Evolutionary conservation across 2,888 invertebrate species (phyloP).

Genomic region (Drosophila phalerata): DNA sequence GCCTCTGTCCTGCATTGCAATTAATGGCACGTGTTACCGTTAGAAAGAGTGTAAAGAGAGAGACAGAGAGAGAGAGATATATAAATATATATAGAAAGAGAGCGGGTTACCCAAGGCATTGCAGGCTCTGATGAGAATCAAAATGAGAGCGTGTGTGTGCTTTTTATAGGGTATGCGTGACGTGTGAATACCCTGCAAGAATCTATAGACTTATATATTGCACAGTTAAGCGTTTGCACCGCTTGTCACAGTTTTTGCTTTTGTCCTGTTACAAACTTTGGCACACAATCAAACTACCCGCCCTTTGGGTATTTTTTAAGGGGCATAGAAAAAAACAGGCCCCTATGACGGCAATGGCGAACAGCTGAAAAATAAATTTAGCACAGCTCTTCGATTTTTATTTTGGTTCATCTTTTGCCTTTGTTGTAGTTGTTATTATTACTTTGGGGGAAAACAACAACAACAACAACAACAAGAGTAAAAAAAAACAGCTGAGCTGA

Average conservation of each 20-base stretch:
- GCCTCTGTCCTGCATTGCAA: constrained; percentile 40
- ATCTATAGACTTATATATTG: not conserved
- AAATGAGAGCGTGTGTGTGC: constrained; percentile 19
- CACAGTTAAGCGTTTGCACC: not conserved
- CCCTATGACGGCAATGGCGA: constrained; percentile 54
- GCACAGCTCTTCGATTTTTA: constrained; percentile 76
- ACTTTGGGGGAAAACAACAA: constrained; percentile 47
- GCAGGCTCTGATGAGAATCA: constrained; percentile 5
- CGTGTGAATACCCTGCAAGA: not conserved
- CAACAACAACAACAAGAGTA: constrained; percentile 38
- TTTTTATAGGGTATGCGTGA: not conserved
- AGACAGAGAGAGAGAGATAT: constrained; percentile 2
- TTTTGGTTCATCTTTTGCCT: constrained; percentile 38
- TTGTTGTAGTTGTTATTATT: constrained; percentile 2
- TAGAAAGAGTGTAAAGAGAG: constrained; percentile 41
- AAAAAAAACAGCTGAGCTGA: constrained; percentile 71
- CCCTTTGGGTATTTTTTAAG: not conserved
- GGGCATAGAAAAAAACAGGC: constrained; percentile 19
- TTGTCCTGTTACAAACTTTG: not conserved
- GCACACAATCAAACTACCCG: not conserved
- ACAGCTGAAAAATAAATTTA: constrained; percentile 77
- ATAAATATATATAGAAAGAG: constrained; percentile 7
- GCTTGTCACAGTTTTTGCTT: not conserved
- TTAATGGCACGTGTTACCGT: constrained; percentile 70
- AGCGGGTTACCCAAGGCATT: constrained; percentile 18